These are phyloP conservation scores for Amiota communis DNA, from an alignment of 2,888 invertebrate genomes.

Conservation along the genomic window DNA sequence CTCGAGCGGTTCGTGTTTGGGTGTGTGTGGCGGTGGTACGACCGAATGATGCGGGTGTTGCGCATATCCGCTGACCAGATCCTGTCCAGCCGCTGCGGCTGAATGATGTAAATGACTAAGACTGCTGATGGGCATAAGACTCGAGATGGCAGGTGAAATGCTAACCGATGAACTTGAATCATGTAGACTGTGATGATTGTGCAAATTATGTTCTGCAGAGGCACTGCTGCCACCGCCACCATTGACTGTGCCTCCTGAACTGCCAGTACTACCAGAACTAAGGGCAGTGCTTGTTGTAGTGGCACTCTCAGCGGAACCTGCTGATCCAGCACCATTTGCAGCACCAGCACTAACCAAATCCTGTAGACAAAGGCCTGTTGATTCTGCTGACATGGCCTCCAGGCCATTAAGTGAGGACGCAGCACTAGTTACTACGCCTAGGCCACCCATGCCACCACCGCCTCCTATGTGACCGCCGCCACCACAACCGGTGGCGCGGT, in stretches of 20 bases:
- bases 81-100: conserved; percentile 65
- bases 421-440: conserved; percentile 42
- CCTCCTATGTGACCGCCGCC: conserved; percentile 61
- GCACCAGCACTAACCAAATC: conserved; percentile 78
- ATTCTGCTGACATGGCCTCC: conserved; percentile 76
- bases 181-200: conserved; percentile 74
- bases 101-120: conserved; percentile 73
- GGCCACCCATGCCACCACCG: conserved; percentile 51
- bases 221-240: conserved; percentile 65
- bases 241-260: conserved; percentile 66
- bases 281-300: conserved; percentile 67
- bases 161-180: conserved; percentile 76
- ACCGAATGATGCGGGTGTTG: conserved; percentile 77
- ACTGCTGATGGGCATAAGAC: conserved; percentile 75
- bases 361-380: conserved; percentile 79
- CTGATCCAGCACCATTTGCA: conserved; percentile 69
- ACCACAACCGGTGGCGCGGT: conserved; percentile 68
- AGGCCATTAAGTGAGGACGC: conserved; percentile 66
- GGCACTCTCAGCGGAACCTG: conserved; percentile 67
- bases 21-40: conserved; percentile 76
- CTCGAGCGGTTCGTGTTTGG: conserved; percentile 80
- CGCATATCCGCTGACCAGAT: conserved; percentile 73
- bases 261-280: conserved; percentile 68
- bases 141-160: conserved; percentile 76
- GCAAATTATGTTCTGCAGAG: conserved; percentile 67